Conservation (phyloP, 2,113 vertebrate species). For the Mugil cephalus region DNA sequence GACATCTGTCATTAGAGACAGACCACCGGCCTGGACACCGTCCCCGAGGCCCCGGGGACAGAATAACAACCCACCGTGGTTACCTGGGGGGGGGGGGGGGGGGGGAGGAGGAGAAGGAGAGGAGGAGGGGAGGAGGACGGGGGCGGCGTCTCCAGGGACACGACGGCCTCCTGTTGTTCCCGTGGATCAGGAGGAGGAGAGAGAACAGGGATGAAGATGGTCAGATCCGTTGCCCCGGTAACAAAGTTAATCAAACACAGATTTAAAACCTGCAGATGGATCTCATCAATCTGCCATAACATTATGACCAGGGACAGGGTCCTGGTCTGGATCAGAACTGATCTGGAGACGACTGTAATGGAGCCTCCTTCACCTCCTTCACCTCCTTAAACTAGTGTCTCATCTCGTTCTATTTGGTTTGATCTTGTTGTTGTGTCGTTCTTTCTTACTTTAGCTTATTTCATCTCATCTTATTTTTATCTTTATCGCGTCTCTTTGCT, state of each 20-base stretch:
- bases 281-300: no score
- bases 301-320: no score
- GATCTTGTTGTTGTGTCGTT: no score
- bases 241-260: slow-evolving; percentile 47
- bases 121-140: not conserved
- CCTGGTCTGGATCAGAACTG: no score
- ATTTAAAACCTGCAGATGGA: no score
- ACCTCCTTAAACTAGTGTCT: no score
- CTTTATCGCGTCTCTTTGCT: no score
- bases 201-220: slow-evolving; percentile 34
- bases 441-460: no score
- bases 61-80: slow-evolving; percentile 40
- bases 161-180: slow-evolving; percentile 70
- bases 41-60: slow-evolving; percentile 62
- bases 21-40: slow-evolving; percentile 60
- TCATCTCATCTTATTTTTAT: no score
- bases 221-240: slow-evolving; percentile 60
- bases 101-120: slow-evolving; percentile 22
- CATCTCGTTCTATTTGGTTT: no score
- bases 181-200: slow-evolving; percentile 31
- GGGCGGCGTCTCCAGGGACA: slow-evolving; percentile 60
- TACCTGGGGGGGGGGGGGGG: slow-evolving; percentile 57
- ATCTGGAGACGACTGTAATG: no score
- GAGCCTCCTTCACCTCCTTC: no score
- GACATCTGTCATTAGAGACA: slow-evolving; percentile 86